phyloP scores from a whole-genome alignment of 2,888 invertebrate species.

The Orthosia incerta region DNA sequence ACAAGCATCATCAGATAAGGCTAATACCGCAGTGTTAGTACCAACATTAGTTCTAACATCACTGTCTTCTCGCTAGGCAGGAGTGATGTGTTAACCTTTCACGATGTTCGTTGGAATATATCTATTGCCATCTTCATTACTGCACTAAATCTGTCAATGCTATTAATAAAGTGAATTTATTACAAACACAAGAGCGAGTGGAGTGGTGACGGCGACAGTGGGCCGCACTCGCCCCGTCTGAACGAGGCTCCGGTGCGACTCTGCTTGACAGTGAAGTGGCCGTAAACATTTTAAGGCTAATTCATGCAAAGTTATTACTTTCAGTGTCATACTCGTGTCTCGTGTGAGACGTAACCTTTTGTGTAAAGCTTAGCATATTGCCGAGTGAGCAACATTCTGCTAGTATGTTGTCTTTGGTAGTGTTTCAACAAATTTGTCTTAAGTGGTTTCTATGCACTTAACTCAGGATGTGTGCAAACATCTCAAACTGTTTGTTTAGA shows the following conservation, averaged over 20 bases:
- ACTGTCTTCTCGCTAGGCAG: not conserved
- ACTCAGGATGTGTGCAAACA: slow-evolving; percentile 36
- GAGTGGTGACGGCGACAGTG: slow-evolving; percentile 25
- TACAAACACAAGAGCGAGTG: slow-evolving; percentile 50
- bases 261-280: slow-evolving; percentile 67
- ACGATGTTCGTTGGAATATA: slow-evolving; percentile 29
- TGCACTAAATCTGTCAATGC: slow-evolving; percentile 55
- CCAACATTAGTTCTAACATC: not conserved
- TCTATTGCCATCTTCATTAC: slow-evolving; percentile 38
- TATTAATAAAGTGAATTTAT: slow-evolving; percentile 57
- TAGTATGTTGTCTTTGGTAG: slow-evolving; percentile 34
- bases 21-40: slow-evolving; percentile 1
- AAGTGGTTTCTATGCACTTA: slow-evolving; percentile 47
- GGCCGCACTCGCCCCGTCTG: slow-evolving; percentile 39
- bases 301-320: slow-evolving; percentile 74
- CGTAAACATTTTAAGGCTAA: slow-evolving; percentile 73
- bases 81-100: slow-evolving; percentile 35
- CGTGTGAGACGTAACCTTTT: slow-evolving; percentile 50
- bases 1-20: slow-evolving; percentile 1
- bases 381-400: slow-evolving; percentile 26
- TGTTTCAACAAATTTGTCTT: slow-evolving; percentile 38
- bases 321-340: slow-evolving; percentile 57
- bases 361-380: slow-evolving; percentile 58
- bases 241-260: slow-evolving; percentile 57
- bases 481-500: slow-evolving; percentile 17